phyloP scores from a whole-genome alignment of 2,113 vertebrate genomes.

The Hassar affinis region DNA sequence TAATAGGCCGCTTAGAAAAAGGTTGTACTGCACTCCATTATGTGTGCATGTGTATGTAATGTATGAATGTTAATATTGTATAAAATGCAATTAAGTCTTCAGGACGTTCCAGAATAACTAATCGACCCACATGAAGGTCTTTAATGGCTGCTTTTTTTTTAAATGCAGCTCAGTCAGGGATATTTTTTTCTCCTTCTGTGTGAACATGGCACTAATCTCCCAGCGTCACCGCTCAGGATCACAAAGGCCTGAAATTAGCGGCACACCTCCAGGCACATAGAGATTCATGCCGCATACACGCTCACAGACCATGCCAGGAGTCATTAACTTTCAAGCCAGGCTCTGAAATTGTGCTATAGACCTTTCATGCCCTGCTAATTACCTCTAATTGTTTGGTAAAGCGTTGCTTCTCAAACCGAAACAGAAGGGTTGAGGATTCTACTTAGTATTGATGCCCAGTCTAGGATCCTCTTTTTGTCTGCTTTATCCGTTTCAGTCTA shows the following conservation, averaged over 20 bases:
- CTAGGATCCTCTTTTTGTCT: not conserved
- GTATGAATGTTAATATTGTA: not conserved
- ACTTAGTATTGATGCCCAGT: constrained; percentile 3
- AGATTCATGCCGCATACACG: constrained; percentile 11
- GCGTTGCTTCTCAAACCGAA: constrained; percentile 14
- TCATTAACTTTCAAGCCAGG: constrained; percentile 49
- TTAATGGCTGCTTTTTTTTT: constrained; percentile 30
- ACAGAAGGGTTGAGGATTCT: constrained; percentile 6
- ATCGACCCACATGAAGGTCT: constrained; percentile 4
- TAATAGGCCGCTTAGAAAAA: constrained; percentile 17
- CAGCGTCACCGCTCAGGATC: constrained; percentile 34
- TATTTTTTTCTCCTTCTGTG: not conserved
- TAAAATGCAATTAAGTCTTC: constrained; percentile 18
- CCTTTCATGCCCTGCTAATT: constrained; percentile 49
- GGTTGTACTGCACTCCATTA: not conserved
- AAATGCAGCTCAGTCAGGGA: constrained; percentile 22
- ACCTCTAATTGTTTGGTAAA: constrained; percentile 46
- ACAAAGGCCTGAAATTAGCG: constrained; percentile 55
- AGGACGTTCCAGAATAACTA: not conserved
- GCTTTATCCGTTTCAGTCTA: not conserved
- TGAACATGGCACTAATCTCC: constrained; percentile 44
- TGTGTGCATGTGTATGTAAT: not conserved
- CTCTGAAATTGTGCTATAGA: constrained; percentile 42
- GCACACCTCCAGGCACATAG: constrained; percentile 42
- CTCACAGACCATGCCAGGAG: constrained; percentile 45